A percentile compares a stretch with the other conserved stretches of the same genome.
These are phyloP conservation scores for Neolamprologus brichardi DNA, from an alignment of 2,113 vertebrate species.

Conservation along the genomic window DNA sequence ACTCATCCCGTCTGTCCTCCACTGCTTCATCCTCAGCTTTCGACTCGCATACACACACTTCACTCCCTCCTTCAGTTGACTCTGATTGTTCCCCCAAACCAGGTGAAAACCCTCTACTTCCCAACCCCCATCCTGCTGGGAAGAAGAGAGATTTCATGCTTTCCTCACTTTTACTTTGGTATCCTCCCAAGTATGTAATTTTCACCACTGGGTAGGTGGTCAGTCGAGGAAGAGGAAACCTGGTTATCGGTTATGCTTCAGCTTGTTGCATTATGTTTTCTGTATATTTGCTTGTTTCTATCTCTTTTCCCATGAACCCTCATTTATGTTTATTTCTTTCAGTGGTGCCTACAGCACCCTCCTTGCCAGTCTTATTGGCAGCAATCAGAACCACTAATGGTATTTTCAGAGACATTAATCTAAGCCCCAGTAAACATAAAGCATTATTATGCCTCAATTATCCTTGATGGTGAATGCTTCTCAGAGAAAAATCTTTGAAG, in stretches of 20 bases:
- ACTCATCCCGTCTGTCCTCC: slow-evolving; percentile 5
- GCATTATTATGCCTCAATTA: slow-evolving; percentile 31
- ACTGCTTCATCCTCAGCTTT: neutral
- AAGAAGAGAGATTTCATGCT: neutral
- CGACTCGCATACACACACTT: neutral
- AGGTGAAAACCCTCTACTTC: neutral
- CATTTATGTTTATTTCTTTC: neutral
- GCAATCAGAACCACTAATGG: slow-evolving; percentile 46
- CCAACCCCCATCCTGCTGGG: neutral
- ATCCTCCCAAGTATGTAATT: neutral
- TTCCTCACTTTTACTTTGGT: neutral
- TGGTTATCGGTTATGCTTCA: neutral
- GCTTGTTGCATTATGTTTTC: neutral
- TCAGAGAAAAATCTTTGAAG: slow-evolving; percentile 16
- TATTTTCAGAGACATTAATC: slow-evolving; percentile 36
- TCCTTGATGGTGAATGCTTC: slow-evolving; percentile 17
- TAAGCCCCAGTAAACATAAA: slow-evolving; percentile 37
- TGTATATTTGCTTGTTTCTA: neutral
- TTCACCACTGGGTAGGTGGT: neutral
- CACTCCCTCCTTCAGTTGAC: neutral
- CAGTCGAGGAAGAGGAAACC: neutral
- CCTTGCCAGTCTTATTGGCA: slow-evolving; percentile 4
- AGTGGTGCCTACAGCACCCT: neutral
- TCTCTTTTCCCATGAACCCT: neutral
- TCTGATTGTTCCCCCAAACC: neutral